Evolutionary conservation across 2,888 invertebrate genomes (phyloP), one percentile per base, ranked within the genome.

Genomic region (Troides helena): DNA sequence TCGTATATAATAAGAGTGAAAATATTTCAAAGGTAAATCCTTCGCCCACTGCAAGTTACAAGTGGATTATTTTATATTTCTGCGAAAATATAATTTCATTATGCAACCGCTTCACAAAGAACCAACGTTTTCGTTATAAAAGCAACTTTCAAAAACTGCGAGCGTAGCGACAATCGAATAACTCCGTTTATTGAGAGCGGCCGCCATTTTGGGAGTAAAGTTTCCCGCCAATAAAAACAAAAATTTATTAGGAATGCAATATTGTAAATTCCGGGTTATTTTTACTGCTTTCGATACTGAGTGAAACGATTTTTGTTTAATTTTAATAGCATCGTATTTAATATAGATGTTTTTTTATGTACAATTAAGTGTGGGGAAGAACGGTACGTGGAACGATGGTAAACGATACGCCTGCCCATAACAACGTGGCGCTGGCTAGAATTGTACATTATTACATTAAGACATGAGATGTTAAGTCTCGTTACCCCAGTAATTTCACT

Each of bases 91-190:
- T 23, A 39, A 58, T 23, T 58, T 6, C 18, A 67, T 67, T 67
- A 67, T 57, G 62, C 67, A 67, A 67, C 57, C 23, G 10, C 57
- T 62, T 62, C 57, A 43, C 67, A 62, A 62, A 36, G 43, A 67
- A n/a, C 57, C 57, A 56, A 67, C 56, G 39, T 30, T 53, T 61
- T 53, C 66, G 66, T 61, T 53, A 59, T 68, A 64, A 39, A 63
- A n/a, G 23, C 53, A 68, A 68, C 64, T 68, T 68, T 56, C 58
- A 58, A 62, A 62, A 68, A 58, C n/a, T 62, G 60, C 60, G 18
- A 64, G 58, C 50, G 63, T 23, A 43, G 23, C 59, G 60, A 68
- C 68, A 60, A 68, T 57, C 23, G 56, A 56, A 65, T 30, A 68
- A 68, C 59, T 64, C 50, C 59, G 50, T 39, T 25, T 30, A 25